Percentiles rank a stretch among this genome's conserved stretches.
Conservation (phyloP, 2,797 vertebrate species). For the Glossophaga mutica region DNA sequence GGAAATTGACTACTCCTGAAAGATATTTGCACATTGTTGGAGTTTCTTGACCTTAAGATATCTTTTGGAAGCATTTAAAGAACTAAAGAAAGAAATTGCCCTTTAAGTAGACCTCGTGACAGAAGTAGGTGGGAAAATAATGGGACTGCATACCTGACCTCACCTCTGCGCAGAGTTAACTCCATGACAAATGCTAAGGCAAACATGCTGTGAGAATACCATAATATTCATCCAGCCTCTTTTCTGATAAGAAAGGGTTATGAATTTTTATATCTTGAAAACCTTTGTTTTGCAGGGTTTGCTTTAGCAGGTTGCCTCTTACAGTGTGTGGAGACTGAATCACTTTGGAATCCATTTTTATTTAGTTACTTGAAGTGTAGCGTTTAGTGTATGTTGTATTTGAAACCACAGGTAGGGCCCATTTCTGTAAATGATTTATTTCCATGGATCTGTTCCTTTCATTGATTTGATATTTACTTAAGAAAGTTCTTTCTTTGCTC, state of each 20-base stretch:
- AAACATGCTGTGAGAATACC: conserved; percentile 71
- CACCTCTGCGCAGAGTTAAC: conserved; percentile 68
- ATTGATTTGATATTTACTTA: conserved; percentile 67
- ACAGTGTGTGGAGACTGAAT: conserved; percentile 10
- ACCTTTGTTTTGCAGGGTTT: conserved; percentile 53
- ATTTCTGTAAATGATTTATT: conserved; percentile 76
- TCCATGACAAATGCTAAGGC: conserved; percentile 69
- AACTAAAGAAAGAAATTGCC: conserved; percentile 75
- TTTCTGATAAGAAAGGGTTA: conserved; percentile 73
- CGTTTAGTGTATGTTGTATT: conserved; percentile 35
- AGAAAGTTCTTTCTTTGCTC: conserved; percentile 67
- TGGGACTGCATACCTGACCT: conserved; percentile 66
- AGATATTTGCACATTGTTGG: conserved; percentile 78
- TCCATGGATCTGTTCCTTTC: conserved; percentile 72
- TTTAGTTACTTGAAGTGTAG: conserved; percentile 43
- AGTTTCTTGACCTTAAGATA: conserved; percentile 75
- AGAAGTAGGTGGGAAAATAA: conserved; percentile 76
- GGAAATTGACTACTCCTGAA: conserved; percentile 76
- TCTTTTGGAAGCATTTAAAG: conserved; percentile 72
- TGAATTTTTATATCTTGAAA: conserved; percentile 69
- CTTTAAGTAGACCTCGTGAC: conserved; percentile 75
- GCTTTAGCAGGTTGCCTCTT: conserved; percentile 45
- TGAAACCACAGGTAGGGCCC: conserved; percentile 54
- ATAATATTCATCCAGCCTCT: conserved; percentile 59
- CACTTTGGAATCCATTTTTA: conserved; percentile 52